Evolutionary conservation across 1,140 invertebrate species (phyloP).

Genomic region (Colletes latitarsis): DNA sequence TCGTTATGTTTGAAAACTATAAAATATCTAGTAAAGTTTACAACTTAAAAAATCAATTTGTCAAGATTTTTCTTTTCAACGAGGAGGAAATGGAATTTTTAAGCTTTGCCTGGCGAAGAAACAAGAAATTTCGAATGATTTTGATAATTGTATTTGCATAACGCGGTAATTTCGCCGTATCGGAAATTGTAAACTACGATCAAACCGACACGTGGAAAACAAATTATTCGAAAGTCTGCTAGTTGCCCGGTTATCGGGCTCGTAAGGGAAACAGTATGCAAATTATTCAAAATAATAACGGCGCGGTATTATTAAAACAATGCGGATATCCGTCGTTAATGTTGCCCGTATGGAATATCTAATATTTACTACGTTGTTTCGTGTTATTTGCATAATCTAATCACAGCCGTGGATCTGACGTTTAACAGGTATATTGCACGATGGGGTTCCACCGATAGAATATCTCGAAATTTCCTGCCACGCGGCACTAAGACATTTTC

Average conservation of each 20-base stretch:
- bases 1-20: too few species aligned
- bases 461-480: not conserved
- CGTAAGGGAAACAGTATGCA: not conserved
- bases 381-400: conserved; percentile 4
- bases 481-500: not conserved
- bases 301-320: not conserved
- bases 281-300: conserved; percentile 8
- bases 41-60: too few species aligned
- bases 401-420: not conserved
- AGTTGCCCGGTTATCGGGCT: not conserved
- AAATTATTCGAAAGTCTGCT: not conserved
- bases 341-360: not conserved
- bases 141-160: not conserved
- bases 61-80: too few species aligned
- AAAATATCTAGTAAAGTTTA: too few species aligned
- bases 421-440: not conserved
- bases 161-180: too few species aligned
- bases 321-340: not conserved
- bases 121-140: not conserved
- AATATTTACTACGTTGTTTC: not conserved
- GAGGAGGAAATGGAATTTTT: too few species aligned
- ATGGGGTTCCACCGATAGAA: not conserved
- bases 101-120: too few species aligned
- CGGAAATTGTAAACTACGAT: not conserved
- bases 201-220: not conserved